phyloP scores from a whole-genome alignment of 2,888 invertebrate genomes.

The Tribolium freemani region DNA sequence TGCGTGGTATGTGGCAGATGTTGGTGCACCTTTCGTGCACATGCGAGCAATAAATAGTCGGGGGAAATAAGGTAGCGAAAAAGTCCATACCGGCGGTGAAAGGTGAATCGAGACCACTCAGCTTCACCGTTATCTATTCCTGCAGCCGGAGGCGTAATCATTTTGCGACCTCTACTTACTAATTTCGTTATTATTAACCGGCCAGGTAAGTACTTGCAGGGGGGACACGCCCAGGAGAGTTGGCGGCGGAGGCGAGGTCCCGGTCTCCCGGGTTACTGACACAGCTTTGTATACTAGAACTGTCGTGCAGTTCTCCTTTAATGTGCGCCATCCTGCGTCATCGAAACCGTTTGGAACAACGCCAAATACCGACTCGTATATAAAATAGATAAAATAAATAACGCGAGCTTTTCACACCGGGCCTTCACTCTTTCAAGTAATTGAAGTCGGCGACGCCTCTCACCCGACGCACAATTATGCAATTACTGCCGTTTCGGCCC shows the following conservation, averaged over 20 bases:
- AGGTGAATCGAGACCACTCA: slow-evolving; percentile 1
- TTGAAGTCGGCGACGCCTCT: background rate
- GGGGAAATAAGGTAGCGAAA: background rate
- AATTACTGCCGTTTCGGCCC: slow-evolving; percentile 56
- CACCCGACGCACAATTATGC: slow-evolving; percentile 50
- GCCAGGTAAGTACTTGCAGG: slow-evolving; percentile 52
- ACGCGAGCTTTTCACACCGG: slow-evolving; percentile 29
- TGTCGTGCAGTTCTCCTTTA: slow-evolving; percentile 55
- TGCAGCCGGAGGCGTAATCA: background rate
- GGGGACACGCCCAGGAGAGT: slow-evolving; percentile 58
- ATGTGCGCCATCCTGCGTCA: slow-evolving; percentile 55
- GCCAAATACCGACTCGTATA: slow-evolving; percentile 55
- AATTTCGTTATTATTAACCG: background rate
- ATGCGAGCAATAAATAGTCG: background rate
- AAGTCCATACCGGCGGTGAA: slow-evolving; percentile 12
- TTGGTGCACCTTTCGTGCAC: slow-evolving; percentile 25
- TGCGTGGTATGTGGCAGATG: slow-evolving; percentile 29
- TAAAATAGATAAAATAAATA: slow-evolving; percentile 56
- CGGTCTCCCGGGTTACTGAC: slow-evolving; percentile 62
- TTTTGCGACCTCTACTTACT: background rate
- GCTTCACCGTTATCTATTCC: background rate
- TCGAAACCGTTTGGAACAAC: slow-evolving; percentile 51
- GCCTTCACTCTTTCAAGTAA: too few relatives aligned
- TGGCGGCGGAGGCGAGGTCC: slow-evolving; percentile 56
- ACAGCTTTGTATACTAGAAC: slow-evolving; percentile 50